Evolutionary conservation across 2,888 invertebrate species (phyloP).

Genomic region (Microctonus aethiopoides): DNA sequence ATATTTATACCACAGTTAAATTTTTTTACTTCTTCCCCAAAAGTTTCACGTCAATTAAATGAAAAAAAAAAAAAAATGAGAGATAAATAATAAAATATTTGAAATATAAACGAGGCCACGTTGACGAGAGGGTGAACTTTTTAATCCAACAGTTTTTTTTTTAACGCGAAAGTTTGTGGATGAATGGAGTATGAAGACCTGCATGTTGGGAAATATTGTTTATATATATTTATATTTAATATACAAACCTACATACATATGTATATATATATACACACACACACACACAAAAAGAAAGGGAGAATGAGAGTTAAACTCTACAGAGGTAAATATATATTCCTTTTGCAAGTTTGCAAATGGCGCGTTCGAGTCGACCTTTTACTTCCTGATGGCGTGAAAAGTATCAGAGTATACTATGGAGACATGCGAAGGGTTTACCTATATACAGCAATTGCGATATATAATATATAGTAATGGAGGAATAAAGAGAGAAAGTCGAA

Average conservation of each 20-base stretch:
- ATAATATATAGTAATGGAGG: too few species aligned
- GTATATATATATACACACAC: not conserved
- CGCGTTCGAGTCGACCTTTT: conserved; percentile 23
- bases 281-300: conserved; percentile 32
- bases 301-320: conserved; percentile 37
- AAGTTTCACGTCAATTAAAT: not conserved
- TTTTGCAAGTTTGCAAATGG: conserved; percentile 46
- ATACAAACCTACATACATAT: too few species aligned
- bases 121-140: not conserved
- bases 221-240: not conserved
- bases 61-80: not conserved
- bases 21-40: not conserved
- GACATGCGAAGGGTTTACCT: conserved; percentile 3
- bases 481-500: conserved; percentile 5
- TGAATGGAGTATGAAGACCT: not conserved
- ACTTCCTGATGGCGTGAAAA: conserved; percentile 21
- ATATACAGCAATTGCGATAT: conserved; percentile 8
- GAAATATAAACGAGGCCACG: conserved; percentile 9
- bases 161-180: not conserved
- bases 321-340: conserved; percentile 40
- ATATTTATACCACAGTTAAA: too few species aligned
- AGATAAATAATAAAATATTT: conserved; percentile 22
- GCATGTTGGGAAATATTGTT: not conserved
- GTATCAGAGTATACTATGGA: conserved; percentile 5
- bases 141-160: not conserved